phyloP scores from a whole-genome alignment of 2,797 vertebrate genomes.

The Sebastes minor region DNA sequence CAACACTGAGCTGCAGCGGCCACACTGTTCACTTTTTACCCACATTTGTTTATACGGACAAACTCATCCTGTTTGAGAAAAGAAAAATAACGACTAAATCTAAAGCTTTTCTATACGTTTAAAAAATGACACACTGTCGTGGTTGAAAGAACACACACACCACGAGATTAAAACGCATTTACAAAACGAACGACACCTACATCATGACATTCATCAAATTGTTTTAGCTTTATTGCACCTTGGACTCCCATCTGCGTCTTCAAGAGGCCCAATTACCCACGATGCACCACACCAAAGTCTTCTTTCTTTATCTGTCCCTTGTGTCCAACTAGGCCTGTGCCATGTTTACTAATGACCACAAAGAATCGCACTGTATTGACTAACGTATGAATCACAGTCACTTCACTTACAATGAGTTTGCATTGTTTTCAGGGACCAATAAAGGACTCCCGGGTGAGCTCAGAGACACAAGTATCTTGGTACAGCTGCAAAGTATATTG shows the following conservation, averaged over 20 bases:
- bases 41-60: not conserved
- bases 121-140: not conserved
- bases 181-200: not conserved
- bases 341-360: conserved; percentile 72
- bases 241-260: conserved; percentile 40
- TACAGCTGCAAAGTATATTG: conserved; percentile 28
- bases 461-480: not conserved
- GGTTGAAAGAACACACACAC: not conserved
- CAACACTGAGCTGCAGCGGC: not conserved
- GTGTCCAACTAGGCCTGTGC: conserved; percentile 36
- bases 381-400: conserved; percentile 39
- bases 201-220: not conserved
- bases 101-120: not conserved
- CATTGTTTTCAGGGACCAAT: conserved; percentile 33
- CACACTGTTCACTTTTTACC: conserved; percentile 1
- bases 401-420: conserved; percentile 58
- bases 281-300: conserved; percentile 14
- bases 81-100: not conserved
- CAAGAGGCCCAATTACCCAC: conserved; percentile 41
- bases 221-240: not conserved
- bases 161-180: not conserved
- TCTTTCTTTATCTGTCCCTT: conserved; percentile 35
- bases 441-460: conserved; percentile 3
- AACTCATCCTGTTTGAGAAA: not conserved
- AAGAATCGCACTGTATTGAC: conserved; percentile 52